Percentiles rank a stretch among this genome's conserved stretches.
These are phyloP conservation scores for Epicampocera succincta DNA, from an alignment of 2,888 invertebrate genomes.

Conservation along the genomic window DNA sequence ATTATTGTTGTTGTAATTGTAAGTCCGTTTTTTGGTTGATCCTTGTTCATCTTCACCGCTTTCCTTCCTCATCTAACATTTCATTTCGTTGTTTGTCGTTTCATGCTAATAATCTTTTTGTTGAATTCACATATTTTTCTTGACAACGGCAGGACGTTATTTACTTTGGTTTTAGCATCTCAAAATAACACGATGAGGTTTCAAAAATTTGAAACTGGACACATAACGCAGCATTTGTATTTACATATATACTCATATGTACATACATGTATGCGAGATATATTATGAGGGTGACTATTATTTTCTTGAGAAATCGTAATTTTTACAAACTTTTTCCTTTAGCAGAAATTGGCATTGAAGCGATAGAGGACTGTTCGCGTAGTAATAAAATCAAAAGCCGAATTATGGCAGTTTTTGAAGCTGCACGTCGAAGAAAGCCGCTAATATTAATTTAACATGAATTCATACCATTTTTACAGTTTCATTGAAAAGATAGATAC, in stretches of 20 bases:
- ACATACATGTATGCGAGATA: neutral
- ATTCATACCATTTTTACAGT: no score
- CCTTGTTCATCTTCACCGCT: neutral
- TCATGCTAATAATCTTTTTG: slow-evolving; percentile 70
- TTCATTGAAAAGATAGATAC: no score
- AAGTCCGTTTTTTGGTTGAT: slow-evolving; percentile 28
- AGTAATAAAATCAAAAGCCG: no score
- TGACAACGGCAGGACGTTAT: slow-evolving; percentile 66
- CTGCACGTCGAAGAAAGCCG: no score
- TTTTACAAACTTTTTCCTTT: no score
- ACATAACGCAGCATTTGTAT: neutral
- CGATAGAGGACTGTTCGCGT: no score
- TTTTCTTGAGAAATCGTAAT: neutral
- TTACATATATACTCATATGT: no score
- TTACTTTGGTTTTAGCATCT: slow-evolving; percentile 62
- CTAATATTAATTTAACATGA: no score
- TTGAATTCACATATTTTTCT: slow-evolving; percentile 70
- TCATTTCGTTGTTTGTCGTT: slow-evolving; percentile 41
- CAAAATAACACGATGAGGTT: slow-evolving; percentile 54
- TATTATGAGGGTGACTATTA: neutral
- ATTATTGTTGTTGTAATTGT: slow-evolving; percentile 28
- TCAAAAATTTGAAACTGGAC: slow-evolving; percentile 11
- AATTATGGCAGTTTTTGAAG: no score
- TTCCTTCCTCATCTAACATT: neutral
- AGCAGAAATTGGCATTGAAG: no score